Evolutionary conservation across 1,140 invertebrate genomes (phyloP), one percentile per base, ranked within the genome.

Genomic region (Nasonia longicornis): DNA sequence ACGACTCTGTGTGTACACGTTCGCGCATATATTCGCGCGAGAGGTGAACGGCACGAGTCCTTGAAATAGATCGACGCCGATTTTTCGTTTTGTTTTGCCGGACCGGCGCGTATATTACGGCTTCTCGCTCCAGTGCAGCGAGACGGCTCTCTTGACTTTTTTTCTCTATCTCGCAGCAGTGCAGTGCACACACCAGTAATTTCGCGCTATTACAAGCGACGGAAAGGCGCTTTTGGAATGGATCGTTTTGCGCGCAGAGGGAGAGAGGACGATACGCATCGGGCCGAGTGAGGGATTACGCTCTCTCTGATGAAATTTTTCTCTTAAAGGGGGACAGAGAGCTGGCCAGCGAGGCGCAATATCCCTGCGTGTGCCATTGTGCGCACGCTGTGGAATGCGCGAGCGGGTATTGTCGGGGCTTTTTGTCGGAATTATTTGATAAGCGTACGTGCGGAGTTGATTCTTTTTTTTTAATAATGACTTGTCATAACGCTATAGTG

Each of bases 11-110:
- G 31, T 3, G 4, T 35, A 73, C 52, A 7, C 16, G 52, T 58
- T 2, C 52, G 52, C 52, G 16, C 3, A 14, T 20, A 16, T 20
- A 58, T 58, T 20, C 16, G 16, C 4, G 52, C 20, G 52, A 58
- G 52, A 58, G 71, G 71, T 73, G 71, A 73, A 73, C 71, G 71
- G 71, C 71, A 45, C 42, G 71, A 48, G 71, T 73, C 71, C 71
- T 73, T 73, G 71, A 73, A 73, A 73, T 73, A 73, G 71, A 73
- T 73, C 42, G 42, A 29, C 71, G 42, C 20, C n/a, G 42, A 73
- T 73, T 73, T 73, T 73, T 73, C 69, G 69, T 71, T 71, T 71
- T 71, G 69, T 42, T 31, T 31, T 29, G 29, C 66, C 29, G 52
- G 52, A 58, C 52, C 52, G 52, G 2, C 52, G 52, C 52, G 52